Evolutionary conservation across 1,140 invertebrate species (phyloP), one percentile per base, ranked within the genome.

Genomic region (Drosophila triauraria): DNA sequence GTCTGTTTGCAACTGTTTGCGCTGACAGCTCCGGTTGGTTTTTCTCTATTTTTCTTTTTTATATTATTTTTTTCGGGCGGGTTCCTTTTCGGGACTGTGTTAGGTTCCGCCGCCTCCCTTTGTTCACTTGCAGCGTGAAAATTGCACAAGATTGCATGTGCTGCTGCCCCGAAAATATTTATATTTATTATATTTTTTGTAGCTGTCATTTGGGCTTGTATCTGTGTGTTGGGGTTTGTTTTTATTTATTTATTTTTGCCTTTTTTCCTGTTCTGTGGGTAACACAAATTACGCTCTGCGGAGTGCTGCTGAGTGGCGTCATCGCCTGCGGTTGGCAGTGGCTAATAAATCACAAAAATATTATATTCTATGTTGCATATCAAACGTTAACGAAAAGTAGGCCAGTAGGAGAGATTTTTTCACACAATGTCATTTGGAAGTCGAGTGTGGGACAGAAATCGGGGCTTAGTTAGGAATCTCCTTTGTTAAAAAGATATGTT

Each of bases 1-100:
- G 84, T 87, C 80, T 86, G 82, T 83, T 78, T 78, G 84, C 84
- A 88, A 88, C 84, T 88, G 84, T 88, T 87, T 80, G 84, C 68
- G 68, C 84, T 87, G 84, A 87, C 84, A 88, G 84, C 75, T 78
- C 17, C 30, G 72, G 20, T 50, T 64, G 47, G 56, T 47, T 78
- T 54, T 67, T 32, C 53, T 40, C 53, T 38, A 25, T 23, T 56
- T 53, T 40, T 54, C 32, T n/a, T 8, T 23, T 20, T 10, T 12
- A 10, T 9, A 13, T 43, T 12, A 32, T 42, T 20, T 59, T 62
- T 51, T 35, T 60, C 12, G 43, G 15, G 60, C 27, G 30, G 30
- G n/a, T 12, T n/a, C 8, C 3, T 17, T 25, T 15, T 40, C 20
- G 44, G 53, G 47, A 43, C 43, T 69, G 44, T 53, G 75, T 61